Base-by-base conservation (phyloP, 2,797 vertebrate species). In the Takifugu rubripes region DNA sequence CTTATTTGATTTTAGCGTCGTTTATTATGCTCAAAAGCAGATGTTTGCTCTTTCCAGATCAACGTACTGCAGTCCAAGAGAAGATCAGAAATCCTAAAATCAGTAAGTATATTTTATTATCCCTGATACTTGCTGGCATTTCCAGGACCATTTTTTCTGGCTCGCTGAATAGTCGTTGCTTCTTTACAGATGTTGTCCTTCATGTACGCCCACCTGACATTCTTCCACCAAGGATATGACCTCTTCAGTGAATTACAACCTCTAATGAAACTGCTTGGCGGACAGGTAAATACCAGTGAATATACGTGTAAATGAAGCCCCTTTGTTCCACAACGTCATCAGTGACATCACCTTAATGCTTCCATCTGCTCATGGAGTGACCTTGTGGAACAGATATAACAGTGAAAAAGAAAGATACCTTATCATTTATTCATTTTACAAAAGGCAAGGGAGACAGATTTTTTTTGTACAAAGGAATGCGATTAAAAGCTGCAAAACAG, bases 211-310 rank as follows among this genome's bases (percentile, higher is more conserved):
- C 96, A 99, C 84, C 90, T 98, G 92, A 93, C 95, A 1, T 99
- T 98, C 89, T 99, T 99, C 85, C 96, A 99, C 75, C 96, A 99
- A 92, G 97, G 96, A 75, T 99, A 98, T 73, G 96, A 98, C 81
- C 93, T 97, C 29, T 98, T 99, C 79, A 92, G 93, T 84, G 96
- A 99, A 81, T 93, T 99, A 50, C 94, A 93, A 52, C 96, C 97
- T 21, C 92, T 96, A 48, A 99, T 99, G 96, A 97, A 96, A 73
- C 94, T 95, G 42, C 92, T 98, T 5, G 96, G 95, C 26, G 93
- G 90, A 75, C 93, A 98, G 94, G 97, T 99, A 93, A 17, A 45
- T 9, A 27, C 46, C 6, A 5, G 54, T 50, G n/a, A 8, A 17
- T 15, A 29, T 17, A 46, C 25, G 49, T 47, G 17, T 16, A 40